phyloP scores from a whole-genome alignment of 2,888 invertebrate species.

The Callyntrura guangdongensis region DNA sequence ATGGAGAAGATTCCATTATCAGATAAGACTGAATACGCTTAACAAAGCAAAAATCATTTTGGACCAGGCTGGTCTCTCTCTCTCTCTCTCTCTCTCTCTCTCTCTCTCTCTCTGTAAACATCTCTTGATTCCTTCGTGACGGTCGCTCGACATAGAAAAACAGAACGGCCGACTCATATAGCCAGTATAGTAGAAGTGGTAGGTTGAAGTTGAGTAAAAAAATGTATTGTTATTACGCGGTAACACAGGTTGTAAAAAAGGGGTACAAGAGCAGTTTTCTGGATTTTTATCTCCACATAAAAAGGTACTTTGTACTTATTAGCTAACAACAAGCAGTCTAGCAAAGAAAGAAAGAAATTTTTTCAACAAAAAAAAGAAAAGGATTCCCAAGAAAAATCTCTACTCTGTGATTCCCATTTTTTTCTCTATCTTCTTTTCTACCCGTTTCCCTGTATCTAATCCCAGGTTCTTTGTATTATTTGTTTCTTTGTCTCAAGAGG shows the following conservation, averaged over 20 bases:
- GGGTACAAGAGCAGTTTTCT: conserved; percentile 9
- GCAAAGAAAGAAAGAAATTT: not conserved
- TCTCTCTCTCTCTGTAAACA: not conserved
- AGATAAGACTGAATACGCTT: conserved; percentile 57
- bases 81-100: not conserved
- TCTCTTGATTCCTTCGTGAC: too few species aligned
- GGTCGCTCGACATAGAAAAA: too few species aligned
- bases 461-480: not conserved
- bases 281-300: conserved; percentile 56
- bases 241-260: conserved; percentile 49
- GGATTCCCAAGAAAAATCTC: conserved; percentile 35
- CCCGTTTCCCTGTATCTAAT: not conserved
- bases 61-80: not conserved
- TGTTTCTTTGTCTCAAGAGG: not conserved
- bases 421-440: not conserved
- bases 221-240: conserved; percentile 13
- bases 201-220: not conserved
- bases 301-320: conserved; percentile 70
- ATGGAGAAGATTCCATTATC: conserved; percentile 35
- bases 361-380: not conserved
- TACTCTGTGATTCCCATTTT: conserved; percentile 33
- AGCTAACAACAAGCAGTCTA: conserved; percentile 53
- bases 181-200: too few species aligned
- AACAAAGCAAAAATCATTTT: conserved; percentile 54
- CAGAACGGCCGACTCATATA: too few species aligned